phyloP scores from a whole-genome alignment of 2,797 vertebrate species.

The Clarias pachynema region DNA sequence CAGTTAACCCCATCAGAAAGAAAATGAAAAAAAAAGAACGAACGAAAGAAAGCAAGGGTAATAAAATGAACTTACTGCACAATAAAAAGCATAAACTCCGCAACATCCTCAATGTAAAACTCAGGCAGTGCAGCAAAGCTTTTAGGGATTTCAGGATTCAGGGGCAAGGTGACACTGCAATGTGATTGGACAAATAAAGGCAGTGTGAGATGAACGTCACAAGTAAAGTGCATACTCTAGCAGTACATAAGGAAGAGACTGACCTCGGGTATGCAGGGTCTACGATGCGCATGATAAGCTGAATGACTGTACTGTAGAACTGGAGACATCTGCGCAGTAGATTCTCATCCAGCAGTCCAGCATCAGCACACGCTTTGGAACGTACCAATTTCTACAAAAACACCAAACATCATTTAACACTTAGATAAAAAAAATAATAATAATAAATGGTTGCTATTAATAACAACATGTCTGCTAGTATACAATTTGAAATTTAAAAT shows the following conservation, averaged over 20 bases:
- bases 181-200: constrained; percentile 25
- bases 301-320: constrained; percentile 98
- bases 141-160: constrained; percentile 93
- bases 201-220: background rate
- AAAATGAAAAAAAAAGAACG: background rate
- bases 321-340: constrained; percentile 94
- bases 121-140: constrained; percentile 96
- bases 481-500: background rate
- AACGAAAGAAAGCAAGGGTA: background rate
- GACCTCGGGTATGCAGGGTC: constrained; percentile 94
- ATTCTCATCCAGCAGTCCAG: constrained; percentile 95
- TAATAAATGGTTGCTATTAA: background rate
- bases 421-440: constrained; percentile 46
- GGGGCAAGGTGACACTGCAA: constrained; percentile 86
- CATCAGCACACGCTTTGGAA: constrained; percentile 97
- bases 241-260: constrained; percentile 63
- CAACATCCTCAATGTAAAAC: constrained; percentile 98
- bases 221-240: background rate
- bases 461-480: background rate
- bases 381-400: constrained; percentile 92
- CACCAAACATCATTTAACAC: constrained; percentile 19
- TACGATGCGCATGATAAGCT: constrained; percentile 93
- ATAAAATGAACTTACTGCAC: constrained; percentile 90
- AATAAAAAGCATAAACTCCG: constrained; percentile 99
- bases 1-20: no score